phyloP scores from a whole-genome alignment of 2,797 vertebrate species.

The Glyptemys insculpta region DNA sequence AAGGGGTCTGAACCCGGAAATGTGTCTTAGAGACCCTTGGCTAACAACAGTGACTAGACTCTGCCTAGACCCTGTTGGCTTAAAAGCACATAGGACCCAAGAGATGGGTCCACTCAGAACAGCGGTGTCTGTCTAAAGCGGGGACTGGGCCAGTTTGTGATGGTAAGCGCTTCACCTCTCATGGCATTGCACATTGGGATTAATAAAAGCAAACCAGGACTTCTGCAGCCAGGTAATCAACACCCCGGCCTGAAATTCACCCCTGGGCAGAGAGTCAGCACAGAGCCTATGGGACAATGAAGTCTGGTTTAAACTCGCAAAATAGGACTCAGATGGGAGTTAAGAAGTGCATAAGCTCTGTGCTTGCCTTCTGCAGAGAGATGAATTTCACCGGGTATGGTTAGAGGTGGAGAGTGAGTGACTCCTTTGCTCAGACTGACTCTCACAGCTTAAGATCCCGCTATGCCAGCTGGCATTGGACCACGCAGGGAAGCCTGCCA shows the following conservation, averaged over 20 bases:
- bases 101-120: neutral
- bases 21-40: neutral
- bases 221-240: neutral
- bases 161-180: neutral
- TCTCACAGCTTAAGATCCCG: neutral
- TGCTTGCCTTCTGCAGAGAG: neutral
- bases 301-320: neutral
- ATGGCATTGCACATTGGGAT: neutral
- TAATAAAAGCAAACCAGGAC: neutral
- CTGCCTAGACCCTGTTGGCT: neutral
- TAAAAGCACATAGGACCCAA: neutral
- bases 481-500: neutral
- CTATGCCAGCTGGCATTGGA: neutral
- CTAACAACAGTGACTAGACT: neutral
- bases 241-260: neutral
- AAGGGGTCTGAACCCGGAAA: neutral
- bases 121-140: neutral
- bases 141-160: neutral
- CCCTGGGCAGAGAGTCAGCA: no score
- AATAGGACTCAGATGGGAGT: neutral
- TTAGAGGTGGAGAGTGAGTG: neutral
- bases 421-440: neutral
- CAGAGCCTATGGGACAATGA: neutral
- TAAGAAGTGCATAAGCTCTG: neutral
- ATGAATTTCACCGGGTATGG: neutral